These are phyloP conservation scores for Drosophila burlai DNA, from an alignment of 1,140 invertebrate genomes.

Conservation along the genomic window DNA sequence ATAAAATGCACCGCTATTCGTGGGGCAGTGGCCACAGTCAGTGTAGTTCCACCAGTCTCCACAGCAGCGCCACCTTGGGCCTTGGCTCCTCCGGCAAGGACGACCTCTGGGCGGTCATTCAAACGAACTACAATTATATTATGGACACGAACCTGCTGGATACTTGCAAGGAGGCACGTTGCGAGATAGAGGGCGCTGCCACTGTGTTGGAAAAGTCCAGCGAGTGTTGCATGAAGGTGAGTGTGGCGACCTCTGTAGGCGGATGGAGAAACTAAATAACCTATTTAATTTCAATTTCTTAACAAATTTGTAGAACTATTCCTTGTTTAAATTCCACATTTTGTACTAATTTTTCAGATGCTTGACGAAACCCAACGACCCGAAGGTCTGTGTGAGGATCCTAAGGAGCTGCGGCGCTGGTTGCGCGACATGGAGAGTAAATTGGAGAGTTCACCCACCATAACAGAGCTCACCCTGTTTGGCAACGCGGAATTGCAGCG, in stretches of 20 bases:
- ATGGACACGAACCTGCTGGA: constrained; percentile 97
- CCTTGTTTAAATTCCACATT: not conserved
- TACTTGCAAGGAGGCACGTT: constrained; percentile 89
- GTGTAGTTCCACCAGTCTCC: constrained; percentile 86
- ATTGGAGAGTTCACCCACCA: constrained; percentile 71
- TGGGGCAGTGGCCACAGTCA: constrained; percentile 88
- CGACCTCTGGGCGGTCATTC: constrained; percentile 95
- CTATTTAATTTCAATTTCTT: not conserved
- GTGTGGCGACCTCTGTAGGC: not conserved
- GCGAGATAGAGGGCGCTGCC: constrained; percentile 76
- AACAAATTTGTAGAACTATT: no score
- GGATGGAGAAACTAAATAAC: not conserved
- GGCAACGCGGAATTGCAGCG: constrained; percentile 74
- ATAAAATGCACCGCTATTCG: constrained; percentile 86
- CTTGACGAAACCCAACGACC: constrained; percentile 71
- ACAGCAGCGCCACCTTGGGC: constrained; percentile 85
- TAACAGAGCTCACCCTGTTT: constrained; percentile 71
- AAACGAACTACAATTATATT: constrained; percentile 95
- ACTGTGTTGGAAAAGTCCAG: constrained; percentile 47
- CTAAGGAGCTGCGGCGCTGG: constrained; percentile 86
- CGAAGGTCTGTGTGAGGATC: constrained; percentile 77
- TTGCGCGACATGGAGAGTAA: constrained; percentile 86
- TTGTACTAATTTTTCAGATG: constrained; percentile 42
- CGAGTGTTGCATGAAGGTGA: constrained; percentile 60
- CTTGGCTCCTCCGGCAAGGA: constrained; percentile 87